Conservation (phyloP, 2,113 vertebrate species). For the Butorides virescens region DNA sequence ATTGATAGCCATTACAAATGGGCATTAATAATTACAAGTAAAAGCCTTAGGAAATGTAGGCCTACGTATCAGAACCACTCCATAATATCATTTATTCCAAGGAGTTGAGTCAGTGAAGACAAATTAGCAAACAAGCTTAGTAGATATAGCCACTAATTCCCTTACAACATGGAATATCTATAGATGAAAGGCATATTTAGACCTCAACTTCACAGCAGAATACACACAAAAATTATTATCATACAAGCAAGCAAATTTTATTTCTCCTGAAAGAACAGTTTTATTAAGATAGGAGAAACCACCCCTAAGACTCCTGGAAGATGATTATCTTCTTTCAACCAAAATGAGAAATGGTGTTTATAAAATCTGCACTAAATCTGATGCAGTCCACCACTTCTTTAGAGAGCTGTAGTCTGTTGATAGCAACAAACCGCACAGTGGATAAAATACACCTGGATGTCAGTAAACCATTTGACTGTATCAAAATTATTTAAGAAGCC, state of each 20-base stretch:
- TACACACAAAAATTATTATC: neutral
- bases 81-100: neutral
- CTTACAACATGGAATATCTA: neutral
- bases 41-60: slow-evolving; percentile 17
- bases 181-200: neutral
- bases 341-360: neutral
- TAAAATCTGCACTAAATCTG: neutral
- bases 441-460: slow-evolving; percentile 7
- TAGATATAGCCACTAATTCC: neutral
- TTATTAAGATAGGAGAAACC: neutral
- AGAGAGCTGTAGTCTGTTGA: neutral
- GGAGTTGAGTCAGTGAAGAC: neutral
- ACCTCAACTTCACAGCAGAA: neutral
- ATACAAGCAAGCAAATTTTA: neutral
- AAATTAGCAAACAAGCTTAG: slow-evolving; percentile 4
- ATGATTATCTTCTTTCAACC: neutral
- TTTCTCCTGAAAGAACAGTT: neutral
- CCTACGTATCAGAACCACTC: neutral
- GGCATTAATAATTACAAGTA: slow-evolving; percentile 37
- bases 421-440: neutral
- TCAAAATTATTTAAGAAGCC: slow-evolving; percentile 30
- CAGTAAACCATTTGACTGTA: slow-evolving; percentile 5
- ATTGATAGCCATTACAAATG: slow-evolving; percentile 37
- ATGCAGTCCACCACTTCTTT: neutral
- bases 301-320: neutral